Percentiles rank a stretch among this genome's conserved stretches.
Conservation (phyloP, 2,888 invertebrate genomes). For the Osmoderma eremita region DNA sequence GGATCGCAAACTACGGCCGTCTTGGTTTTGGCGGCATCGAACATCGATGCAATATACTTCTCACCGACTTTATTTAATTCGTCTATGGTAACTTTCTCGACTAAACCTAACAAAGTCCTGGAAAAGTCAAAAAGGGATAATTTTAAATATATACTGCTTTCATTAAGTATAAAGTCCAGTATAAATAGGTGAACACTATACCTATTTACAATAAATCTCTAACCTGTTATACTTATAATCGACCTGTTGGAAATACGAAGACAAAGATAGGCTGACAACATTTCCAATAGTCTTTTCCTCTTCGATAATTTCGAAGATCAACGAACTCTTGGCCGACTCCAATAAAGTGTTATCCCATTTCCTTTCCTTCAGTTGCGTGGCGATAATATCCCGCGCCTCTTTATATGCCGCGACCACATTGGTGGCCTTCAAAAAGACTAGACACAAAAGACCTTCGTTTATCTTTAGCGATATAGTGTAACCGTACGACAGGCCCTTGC, state of each 20-base stretch:
- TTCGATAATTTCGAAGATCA: constrained; percentile 87
- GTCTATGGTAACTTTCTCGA: constrained; percentile 72
- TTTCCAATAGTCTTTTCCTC: constrained; percentile 82
- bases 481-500: constrained; percentile 85
- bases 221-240: constrained; percentile 76
- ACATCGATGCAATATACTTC: constrained; percentile 77
- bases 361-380: constrained; percentile 70
- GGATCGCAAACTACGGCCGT: constrained; percentile 84
- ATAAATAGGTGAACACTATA: too few relatives aligned
- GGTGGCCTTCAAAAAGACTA: constrained; percentile 80
- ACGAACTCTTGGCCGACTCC: constrained; percentile 85
- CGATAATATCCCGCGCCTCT: constrained; percentile 79
- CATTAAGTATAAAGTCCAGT: too few relatives aligned
- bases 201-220: constrained; percentile 34
- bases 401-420: constrained; percentile 83
- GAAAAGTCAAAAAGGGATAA: constrained; percentile 44
- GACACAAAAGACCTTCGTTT: constrained; percentile 76
- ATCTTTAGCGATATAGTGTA: constrained; percentile 74
- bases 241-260: constrained; percentile 76
- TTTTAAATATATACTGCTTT: too few relatives aligned
- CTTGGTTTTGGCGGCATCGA: constrained; percentile 69
- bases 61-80: constrained; percentile 75
- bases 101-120: constrained; percentile 73
- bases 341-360: constrained; percentile 80
- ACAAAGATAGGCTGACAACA: constrained; percentile 77